Evolutionary conservation across 2,797 vertebrate species (phyloP).

Genomic region (Liparis tanakae): DNA sequence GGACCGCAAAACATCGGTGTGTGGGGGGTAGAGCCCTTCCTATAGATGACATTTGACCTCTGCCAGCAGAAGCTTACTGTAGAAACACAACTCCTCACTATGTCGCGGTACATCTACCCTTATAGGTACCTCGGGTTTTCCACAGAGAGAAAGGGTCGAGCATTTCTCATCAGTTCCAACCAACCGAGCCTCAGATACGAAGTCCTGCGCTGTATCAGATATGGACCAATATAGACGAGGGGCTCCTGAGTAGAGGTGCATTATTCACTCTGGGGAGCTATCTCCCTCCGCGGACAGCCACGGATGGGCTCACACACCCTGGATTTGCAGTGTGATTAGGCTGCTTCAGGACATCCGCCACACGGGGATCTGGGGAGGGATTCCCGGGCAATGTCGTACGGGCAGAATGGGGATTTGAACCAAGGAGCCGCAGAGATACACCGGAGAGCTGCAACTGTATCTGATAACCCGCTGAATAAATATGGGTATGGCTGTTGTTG

Average conservation of each 20-base stretch:
- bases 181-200: slow-evolving; percentile 25
- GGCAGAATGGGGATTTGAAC: slow-evolving; percentile 40
- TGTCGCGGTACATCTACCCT: slow-evolving; percentile 4
- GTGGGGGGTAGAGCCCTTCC: not conserved
- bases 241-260: slow-evolving; percentile 8
- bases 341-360: slow-evolving; percentile 42
- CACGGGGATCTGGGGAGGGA: slow-evolving; percentile 40
- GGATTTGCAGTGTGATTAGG: slow-evolving; percentile 47
- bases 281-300: slow-evolving; percentile 28
- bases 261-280: slow-evolving; percentile 39
- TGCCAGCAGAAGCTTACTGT: slow-evolving; percentile 6
- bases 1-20: slow-evolving; percentile 13
- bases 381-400: slow-evolving; percentile 51
- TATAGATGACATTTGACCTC: slow-evolving; percentile 44
- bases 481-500: slow-evolving; percentile 18
- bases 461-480: slow-evolving; percentile 49
- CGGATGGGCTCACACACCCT: not conserved
- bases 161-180: slow-evolving; percentile 23
- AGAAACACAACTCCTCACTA: slow-evolving; percentile 21
- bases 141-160: slow-evolving; percentile 16
- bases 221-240: slow-evolving; percentile 57
- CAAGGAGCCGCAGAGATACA: slow-evolving; percentile 15
- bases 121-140: slow-evolving; percentile 19
- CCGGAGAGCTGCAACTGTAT: slow-evolving; percentile 22
- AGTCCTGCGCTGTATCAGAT: slow-evolving; percentile 33